Evolutionary conservation across 2,888 invertebrate species (phyloP).

Genomic region (Ptilodon capucinus): DNA sequence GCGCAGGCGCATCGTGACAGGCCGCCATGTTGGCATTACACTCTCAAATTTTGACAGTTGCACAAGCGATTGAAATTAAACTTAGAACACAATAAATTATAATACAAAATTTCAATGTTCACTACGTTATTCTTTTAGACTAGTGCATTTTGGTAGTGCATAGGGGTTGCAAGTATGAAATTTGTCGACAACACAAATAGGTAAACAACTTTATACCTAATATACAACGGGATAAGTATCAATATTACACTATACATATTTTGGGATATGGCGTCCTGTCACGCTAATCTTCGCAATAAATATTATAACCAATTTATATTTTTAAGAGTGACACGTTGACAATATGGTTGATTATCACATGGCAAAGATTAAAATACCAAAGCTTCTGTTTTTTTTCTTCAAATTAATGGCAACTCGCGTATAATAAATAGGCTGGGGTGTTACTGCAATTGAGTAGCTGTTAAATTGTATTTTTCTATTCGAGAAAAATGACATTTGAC

Average conservation of each 20-base stretch:
- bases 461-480: neutral
- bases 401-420: neutral
- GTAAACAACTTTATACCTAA: neutral
- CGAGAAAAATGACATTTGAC: neutral
- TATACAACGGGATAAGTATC: neutral
- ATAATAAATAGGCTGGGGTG: neutral
- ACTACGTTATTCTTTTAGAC: constrained; percentile 9
- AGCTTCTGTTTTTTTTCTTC: neutral
- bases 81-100: constrained; percentile 11
- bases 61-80: constrained; percentile 11
- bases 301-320: constrained; percentile 21
- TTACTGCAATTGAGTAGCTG: neutral
- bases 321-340: constrained; percentile 4
- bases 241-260: neutral
- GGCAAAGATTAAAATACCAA: neutral
- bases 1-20: constrained; percentile 30
- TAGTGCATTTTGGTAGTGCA: constrained; percentile 33
- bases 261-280: constrained; percentile 20
- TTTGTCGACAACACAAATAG: neutral
- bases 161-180: constrained; percentile 1
- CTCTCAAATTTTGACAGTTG: constrained; percentile 6
- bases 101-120: constrained; percentile 10
- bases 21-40: constrained; percentile 29
- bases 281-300: constrained; percentile 26
- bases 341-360: neutral